A percentile compares a stretch with the other conserved stretches of the same genome.
These are phyloP conservation scores for Amitus sp. DNA, from an alignment of 2,888 invertebrate genomes.

Conservation along the genomic window DNA sequence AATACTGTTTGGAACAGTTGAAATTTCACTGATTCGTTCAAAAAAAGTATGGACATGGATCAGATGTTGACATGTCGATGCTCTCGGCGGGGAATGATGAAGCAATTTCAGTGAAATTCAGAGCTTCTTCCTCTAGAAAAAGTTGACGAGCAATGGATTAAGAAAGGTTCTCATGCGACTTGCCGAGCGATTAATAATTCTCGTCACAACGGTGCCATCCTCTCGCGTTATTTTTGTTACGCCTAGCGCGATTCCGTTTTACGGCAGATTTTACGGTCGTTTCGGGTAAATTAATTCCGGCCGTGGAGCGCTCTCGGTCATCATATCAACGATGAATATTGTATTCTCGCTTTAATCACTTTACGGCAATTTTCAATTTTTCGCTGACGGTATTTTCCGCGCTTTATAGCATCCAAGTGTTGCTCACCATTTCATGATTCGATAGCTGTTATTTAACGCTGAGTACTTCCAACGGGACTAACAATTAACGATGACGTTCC, in stretches of 20 bases:
- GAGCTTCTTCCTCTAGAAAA: background rate
- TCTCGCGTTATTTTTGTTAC: conserved; percentile 31
- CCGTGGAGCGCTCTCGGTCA: conserved; percentile 18
- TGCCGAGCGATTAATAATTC: conserved; percentile 41
- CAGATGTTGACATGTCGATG: too few relatives aligned
- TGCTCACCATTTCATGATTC: conserved; percentile 24
- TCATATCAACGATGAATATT: conserved; percentile 33
- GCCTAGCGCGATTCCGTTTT: conserved; percentile 39
- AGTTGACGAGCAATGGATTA: conserved; percentile 3
- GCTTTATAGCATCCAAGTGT: conserved; percentile 18
- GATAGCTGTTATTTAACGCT: conserved; percentile 25
- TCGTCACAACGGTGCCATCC: conserved; percentile 18
- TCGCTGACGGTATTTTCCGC: conserved; percentile 15
- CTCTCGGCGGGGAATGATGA: too few relatives aligned
- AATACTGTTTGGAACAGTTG: too few relatives aligned
- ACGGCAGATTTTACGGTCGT: conserved; percentile 44
- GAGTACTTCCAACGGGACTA: too few relatives aligned
- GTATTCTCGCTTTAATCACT: conserved; percentile 27
- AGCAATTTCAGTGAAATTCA: too few relatives aligned
- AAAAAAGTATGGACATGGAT: too few relatives aligned
- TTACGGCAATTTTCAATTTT: conserved; percentile 37
- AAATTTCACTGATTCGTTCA: too few relatives aligned
- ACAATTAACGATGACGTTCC: too few relatives aligned
- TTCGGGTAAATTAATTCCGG: conserved; percentile 46
- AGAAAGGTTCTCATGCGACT: conserved; percentile 13